Base-by-base conservation (phyloP, 1,140 invertebrate genomes). In the Bathynomus jamesi region DNA sequence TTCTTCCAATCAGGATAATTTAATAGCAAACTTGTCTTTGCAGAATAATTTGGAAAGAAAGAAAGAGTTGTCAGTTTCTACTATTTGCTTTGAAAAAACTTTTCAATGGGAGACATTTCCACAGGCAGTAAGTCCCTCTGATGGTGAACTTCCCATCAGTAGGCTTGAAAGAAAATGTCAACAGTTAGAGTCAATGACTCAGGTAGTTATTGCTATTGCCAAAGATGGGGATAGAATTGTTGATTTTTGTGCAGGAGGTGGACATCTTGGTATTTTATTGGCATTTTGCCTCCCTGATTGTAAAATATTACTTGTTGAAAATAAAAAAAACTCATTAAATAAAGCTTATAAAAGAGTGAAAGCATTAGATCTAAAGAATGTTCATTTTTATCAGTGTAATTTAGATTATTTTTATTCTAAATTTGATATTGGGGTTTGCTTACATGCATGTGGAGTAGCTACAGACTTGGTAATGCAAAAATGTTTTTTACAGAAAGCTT, bases 391-490 rank as follows among this genome's bases (percentile, higher is more conserved):
- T 80, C 94, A 97, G 82, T 90, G 90, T 78, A 94, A 95, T 83
- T 68, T 85, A 63, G 83, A 83, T 72, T 84, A 84, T 73, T 87
- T 86, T 76, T 71, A 81, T 75, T 85, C 84, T 5, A 67, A 73
- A 2, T 87, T 89, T 84, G 87, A 95, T 77, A 87, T 97, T 74
- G 95, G 95, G 2, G 85, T 91, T 24, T 91, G 90, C 13, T 82
- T 98, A 61, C 95, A 98, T 84, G 95, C 94, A 2, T 98, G 95
- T 83, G 95, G 95, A 17, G 89, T 94, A 11, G 94, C 94, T 3
- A 96, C 93, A 13, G 95, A 98, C 83, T 86, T 97, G 70, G 94
- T 97, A 0, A 84, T 98, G 63, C 86, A 93, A 73, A 90, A 90
- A 77, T 97, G 94, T 81, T 85, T 92, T 2, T 80, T 85, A 27